Evolutionary conservation across 2,888 invertebrate species (phyloP), one percentile per base, ranked within the genome.

Genomic region (Caradrina clavipalpis): DNA sequence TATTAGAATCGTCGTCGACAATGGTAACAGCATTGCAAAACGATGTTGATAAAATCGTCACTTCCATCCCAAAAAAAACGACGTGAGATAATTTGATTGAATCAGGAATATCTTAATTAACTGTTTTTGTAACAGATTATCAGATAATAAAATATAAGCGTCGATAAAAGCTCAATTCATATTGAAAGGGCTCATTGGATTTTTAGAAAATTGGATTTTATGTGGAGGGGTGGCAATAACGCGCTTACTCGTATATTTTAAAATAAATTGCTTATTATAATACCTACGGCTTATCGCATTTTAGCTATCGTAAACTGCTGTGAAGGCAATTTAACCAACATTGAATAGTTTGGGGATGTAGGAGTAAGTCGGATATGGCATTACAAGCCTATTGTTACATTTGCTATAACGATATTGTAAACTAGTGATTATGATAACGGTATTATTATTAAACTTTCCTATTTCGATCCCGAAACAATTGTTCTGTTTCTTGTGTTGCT

Each of bases 191-290:
- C 75, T 80, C 80, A 82, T 76, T 83, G 80, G 73, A 82, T 82
- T 83, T 84, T 84, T 85, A 82, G 77, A 84, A 84, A 83, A 82
- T 84, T 84, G 80, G 85, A 82, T 82, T 82, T 78, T 85, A 83
- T 85, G 59, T 82, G 68, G 60, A 86, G 82, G 80, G 80, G 78
- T 67, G 72, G 80, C 81, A 84, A 84, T 87, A 88, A 78, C 86
- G 83, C 79, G 84, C 80, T 81, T 83, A 85, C 81, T 86, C 86
- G 85, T 87, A 87, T 86, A 87, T 88, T 89, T 88, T 88, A 87
- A 89, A 89, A 86, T 87, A 89, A 89, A 89, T 89, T 89, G 88
- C 88, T 86, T 87, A 85, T 88, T 86, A 86, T 86, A 88, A 85
- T 84, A 87, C 78, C 84, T 84, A 84, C 66, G 80, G 88, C 86